Evolutionary conservation across 2,797 vertebrate species (phyloP).

Genomic region (Artibeus jamaicensis): DNA sequence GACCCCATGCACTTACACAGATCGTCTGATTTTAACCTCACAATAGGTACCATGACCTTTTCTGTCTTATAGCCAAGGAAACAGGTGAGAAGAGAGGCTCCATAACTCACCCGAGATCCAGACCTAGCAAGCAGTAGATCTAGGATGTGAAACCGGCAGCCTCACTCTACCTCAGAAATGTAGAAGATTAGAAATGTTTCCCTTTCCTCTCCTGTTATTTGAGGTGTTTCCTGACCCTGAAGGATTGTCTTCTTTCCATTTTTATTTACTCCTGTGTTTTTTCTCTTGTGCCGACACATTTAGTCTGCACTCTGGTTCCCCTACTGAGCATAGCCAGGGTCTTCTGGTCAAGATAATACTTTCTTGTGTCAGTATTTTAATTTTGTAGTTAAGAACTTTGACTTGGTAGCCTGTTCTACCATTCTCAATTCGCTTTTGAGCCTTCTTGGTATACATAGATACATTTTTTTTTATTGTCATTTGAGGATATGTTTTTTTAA

Average conservation of each 20-base stretch:
- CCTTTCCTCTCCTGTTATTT: not conserved
- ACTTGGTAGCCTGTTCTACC: not conserved
- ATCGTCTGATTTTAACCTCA: not conserved
- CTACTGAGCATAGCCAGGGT: slow-evolving; percentile 40
- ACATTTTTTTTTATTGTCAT: not conserved
- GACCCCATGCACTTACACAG: not conserved
- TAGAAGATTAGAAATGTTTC: not conserved
- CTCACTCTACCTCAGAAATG: not conserved
- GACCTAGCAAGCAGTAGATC: not conserved
- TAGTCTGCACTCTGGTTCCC: not conserved
- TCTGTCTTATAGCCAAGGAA: not conserved
- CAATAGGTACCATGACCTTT: not conserved
- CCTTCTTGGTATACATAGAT: not conserved
- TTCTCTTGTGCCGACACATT: not conserved
- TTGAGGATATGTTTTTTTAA: not conserved
- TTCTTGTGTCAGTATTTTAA: slow-evolving; percentile 19
- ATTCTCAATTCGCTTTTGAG: not conserved
- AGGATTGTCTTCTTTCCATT: not conserved
- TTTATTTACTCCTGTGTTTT: not conserved
- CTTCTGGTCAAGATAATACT: not conserved
- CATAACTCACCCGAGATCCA: not conserved
- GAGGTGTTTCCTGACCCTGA: not conserved
- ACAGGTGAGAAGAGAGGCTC: not conserved
- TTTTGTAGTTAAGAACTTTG: slow-evolving; percentile 9
- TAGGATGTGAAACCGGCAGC: not conserved